These are phyloP conservation scores for Oophaga pumilio DNA, from an alignment of 2,113 vertebrate species.

Conservation along the genomic window DNA sequence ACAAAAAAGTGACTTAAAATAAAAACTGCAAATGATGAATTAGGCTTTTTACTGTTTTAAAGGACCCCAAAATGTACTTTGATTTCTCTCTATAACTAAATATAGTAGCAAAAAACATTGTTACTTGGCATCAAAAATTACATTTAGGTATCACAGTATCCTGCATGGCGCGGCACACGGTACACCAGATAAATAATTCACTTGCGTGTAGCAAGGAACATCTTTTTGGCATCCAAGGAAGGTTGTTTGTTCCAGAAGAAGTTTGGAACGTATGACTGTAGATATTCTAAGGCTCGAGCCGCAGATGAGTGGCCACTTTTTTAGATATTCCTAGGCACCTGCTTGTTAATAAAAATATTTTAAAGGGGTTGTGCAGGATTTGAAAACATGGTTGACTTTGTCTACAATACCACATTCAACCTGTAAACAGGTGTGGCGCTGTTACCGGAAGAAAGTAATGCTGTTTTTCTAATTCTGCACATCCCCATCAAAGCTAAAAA, in stretches of 20 bases:
- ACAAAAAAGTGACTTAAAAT: no score
- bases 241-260: not conserved
- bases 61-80: no score
- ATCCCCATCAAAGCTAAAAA: no score
- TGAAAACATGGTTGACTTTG: no score
- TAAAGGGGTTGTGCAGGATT: no score
- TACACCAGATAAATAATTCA: slow-evolving; percentile 24
- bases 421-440: no score
- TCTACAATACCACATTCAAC: no score
- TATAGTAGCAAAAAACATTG: not conserved
- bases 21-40: no score
- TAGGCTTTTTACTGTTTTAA: no score
- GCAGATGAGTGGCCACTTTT: not conserved
- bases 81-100: no score
- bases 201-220: slow-evolving; percentile 1
- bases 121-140: not conserved
- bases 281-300: not conserved
- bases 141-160: not conserved
- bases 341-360: not conserved
- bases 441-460: no score
- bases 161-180: not conserved
- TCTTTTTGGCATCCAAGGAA: slow-evolving; percentile 4
- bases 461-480: no score
- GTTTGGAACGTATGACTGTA: not conserved
- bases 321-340: not conserved